Evolutionary conservation across 2,888 invertebrate genomes (phyloP).

Genomic region (Microdon myrmicae): DNA sequence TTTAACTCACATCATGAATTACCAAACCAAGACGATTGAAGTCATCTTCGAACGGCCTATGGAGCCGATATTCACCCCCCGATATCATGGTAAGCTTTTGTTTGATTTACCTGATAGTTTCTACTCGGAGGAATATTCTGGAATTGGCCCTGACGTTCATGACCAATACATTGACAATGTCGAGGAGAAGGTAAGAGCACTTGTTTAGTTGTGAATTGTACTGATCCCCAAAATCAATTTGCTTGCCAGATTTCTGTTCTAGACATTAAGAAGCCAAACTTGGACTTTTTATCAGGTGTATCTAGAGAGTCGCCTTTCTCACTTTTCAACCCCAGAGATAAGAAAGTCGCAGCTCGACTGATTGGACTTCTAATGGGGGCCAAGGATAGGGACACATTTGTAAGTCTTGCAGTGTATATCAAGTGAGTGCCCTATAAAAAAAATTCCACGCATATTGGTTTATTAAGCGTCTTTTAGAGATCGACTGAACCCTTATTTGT

Average conservation of each 20-base stretch:
- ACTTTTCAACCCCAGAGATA: slow-evolving; percentile 77
- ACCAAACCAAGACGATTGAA: slow-evolving; percentile 58
- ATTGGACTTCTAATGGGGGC: slow-evolving; percentile 75
- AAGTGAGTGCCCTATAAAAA: slow-evolving; percentile 14
- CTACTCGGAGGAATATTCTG: slow-evolving; percentile 59
- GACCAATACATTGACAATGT: slow-evolving; percentile 61
- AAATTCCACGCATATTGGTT: background rate
- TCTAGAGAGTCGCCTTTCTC: slow-evolving; percentile 69
- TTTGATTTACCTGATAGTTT: slow-evolving; percentile 64
- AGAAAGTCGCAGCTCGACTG: slow-evolving; percentile 74
- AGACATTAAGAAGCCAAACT: slow-evolving; percentile 36
- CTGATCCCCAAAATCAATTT: too few relatives aligned
- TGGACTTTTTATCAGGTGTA: slow-evolving; percentile 31
- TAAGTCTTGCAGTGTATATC: slow-evolving; percentile 74
- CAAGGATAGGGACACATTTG: slow-evolving; percentile 70
- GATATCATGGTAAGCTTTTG: slow-evolving; percentile 61
- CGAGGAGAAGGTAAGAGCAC: slow-evolving; percentile 54
- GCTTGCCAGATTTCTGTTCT: slow-evolving; percentile 37
- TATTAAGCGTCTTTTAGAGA: slow-evolving; percentile 66
- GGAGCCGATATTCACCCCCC: slow-evolving; percentile 63
- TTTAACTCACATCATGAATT: background rate
- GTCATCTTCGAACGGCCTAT: slow-evolving; percentile 63
- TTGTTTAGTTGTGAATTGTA: background rate
- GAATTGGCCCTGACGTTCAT: slow-evolving; percentile 58
- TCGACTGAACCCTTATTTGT: slow-evolving; percentile 78